Evolutionary conservation across 2,888 invertebrate genomes (phyloP).

Genomic region (Epinotia demarniana): DNA sequence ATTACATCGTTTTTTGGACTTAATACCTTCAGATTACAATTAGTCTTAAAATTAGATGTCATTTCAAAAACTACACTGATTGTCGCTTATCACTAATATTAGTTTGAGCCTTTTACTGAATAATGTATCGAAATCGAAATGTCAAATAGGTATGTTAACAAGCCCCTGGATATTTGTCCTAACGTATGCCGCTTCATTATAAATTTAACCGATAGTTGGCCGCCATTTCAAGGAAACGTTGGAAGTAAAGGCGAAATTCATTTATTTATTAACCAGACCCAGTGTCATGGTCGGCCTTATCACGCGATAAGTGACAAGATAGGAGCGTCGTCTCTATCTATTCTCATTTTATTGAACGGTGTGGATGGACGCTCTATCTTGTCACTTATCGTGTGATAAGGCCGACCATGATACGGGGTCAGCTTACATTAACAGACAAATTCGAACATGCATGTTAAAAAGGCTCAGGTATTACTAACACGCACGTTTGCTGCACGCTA

Average conservation of each 20-base stretch:
- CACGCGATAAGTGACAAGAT: no score
- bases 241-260: not conserved
- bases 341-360: no score
- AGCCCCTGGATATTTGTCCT: not conserved
- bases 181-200: conserved; percentile 21
- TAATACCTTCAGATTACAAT: not conserved
- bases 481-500: no score
- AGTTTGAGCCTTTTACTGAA: conserved; percentile 7
- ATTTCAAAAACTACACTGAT: not conserved
- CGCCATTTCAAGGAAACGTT: conserved; percentile 14
- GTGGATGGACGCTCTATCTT: no score
- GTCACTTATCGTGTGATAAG: no score
- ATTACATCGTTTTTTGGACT: not conserved
- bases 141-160: conserved; percentile 29
- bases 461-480: no score
- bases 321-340: no score
- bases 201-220: conserved; percentile 29
- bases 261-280: no score
- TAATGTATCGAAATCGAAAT: conserved; percentile 29
- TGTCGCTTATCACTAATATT: not conserved
- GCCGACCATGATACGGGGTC: no score
- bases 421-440: no score
- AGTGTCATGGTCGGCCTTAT: no score
- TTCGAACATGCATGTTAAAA: no score
- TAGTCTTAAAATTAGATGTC: not conserved